Conservation (phyloP, 2,888 invertebrate genomes). For the Odontothrips loti region DNA sequence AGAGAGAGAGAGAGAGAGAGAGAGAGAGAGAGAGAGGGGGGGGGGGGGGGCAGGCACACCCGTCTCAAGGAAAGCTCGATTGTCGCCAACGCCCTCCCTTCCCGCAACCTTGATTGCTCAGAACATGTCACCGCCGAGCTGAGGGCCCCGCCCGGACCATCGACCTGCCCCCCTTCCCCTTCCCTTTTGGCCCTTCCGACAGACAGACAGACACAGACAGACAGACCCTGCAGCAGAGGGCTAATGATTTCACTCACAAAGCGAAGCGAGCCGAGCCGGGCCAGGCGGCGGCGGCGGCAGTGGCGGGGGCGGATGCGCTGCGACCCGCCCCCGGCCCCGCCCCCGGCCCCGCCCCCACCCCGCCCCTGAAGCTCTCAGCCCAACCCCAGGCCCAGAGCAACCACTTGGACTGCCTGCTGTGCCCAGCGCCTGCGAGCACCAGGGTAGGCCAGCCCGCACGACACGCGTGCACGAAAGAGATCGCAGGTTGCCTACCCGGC, state of each 20-base stretch:
- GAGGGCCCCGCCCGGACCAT: neutral
- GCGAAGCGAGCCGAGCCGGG: neutral
- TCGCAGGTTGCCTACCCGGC: too few species aligned
- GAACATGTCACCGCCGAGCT: neutral
- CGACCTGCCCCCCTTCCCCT: neutral
- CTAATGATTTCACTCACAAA: conserved; percentile 14
- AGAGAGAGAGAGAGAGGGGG: neutral
- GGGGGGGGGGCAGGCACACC: neutral
- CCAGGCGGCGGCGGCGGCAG: neutral
- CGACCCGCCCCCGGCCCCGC: neutral
- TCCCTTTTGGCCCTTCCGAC: too few species aligned
- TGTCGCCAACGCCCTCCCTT: neutral
- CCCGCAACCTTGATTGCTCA: neutral
- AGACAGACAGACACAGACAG: too few species aligned
- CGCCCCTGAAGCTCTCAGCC: neutral
- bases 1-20: too few species aligned
- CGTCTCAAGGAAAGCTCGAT: neutral
- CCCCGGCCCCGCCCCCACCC: neutral
- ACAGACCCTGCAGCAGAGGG: neutral
- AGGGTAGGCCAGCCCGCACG: too few species aligned
- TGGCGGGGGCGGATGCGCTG: neutral
- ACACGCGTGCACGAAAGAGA: too few species aligned
- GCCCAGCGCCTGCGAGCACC: too few species aligned
- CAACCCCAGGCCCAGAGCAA: too few species aligned
- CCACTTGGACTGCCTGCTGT: too few species aligned